These are phyloP conservation scores for Beaufortia kweichowensis DNA, from an alignment of 2,113 vertebrate species.

Conservation along the genomic window DNA sequence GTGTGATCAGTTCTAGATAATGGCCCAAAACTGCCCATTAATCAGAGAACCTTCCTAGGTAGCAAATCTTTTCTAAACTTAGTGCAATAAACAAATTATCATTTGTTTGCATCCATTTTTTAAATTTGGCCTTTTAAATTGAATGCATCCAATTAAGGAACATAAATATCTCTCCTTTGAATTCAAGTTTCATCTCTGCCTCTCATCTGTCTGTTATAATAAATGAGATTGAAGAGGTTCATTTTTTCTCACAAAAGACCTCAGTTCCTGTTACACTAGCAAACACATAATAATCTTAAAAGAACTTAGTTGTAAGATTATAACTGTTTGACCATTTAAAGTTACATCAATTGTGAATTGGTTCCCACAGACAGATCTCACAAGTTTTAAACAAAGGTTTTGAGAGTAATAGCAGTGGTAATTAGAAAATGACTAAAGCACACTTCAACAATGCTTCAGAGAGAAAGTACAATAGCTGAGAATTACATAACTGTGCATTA, in stretches of 20 bases:
- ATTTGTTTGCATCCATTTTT: slow-evolving; percentile 21
- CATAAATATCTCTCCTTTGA: slow-evolving; percentile 37
- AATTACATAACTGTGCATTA: too few species aligned
- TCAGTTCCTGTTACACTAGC: neutral
- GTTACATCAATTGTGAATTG: too few species aligned
- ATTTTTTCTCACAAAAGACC: slow-evolving; percentile 14
- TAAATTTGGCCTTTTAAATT: slow-evolving; percentile 51
- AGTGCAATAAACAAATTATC: slow-evolving; percentile 39
- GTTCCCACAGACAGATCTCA: too few species aligned
- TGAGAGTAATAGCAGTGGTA: too few species aligned
- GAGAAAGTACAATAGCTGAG: too few species aligned
- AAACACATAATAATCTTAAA: slow-evolving; percentile 14
- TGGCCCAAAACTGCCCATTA: slow-evolving; percentile 23
- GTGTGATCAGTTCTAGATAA: slow-evolving; percentile 32
- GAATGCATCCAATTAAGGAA: slow-evolving; percentile 47
- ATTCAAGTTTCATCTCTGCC: slow-evolving; percentile 23
- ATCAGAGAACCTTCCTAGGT: slow-evolving; percentile 31
- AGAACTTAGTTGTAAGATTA: neutral
- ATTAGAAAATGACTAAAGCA: too few species aligned
- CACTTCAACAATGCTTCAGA: too few species aligned
- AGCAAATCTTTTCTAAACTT: slow-evolving; percentile 46
- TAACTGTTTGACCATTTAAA: neutral
- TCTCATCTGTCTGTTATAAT: neutral
- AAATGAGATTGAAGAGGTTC: slow-evolving; percentile 33
- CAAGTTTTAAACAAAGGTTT: too few species aligned